Conservation (phyloP, 2,113 vertebrate genomes). For the Pygoscelis antarcticus region DNA sequence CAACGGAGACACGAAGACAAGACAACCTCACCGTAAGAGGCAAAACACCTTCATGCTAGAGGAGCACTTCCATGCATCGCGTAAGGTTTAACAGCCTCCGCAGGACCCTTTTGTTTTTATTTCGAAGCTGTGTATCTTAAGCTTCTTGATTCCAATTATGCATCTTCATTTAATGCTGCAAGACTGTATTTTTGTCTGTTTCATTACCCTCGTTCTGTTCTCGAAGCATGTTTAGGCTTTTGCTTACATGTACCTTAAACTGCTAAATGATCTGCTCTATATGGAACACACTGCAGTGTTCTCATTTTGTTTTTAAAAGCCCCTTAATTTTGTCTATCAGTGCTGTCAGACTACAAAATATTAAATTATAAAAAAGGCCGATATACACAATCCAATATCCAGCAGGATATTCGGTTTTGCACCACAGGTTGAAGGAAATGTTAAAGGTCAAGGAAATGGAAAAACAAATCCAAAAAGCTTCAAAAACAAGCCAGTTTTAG, state of each 20-base stretch:
- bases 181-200: background rate
- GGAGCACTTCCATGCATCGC: background rate
- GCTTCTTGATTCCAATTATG: background rate
- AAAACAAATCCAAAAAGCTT: slow-evolving; percentile 63
- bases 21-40: background rate
- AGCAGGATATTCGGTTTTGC: slow-evolving; percentile 46
- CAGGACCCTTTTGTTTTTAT: background rate
- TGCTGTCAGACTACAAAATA: slow-evolving; percentile 50
- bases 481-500: slow-evolving; percentile 47
- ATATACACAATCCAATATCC: slow-evolving; percentile 41
- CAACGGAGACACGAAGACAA: fast-evolving
- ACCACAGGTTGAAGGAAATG: slow-evolving; percentile 72
- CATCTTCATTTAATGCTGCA: background rate
- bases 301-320: background rate
- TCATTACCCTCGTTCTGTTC: background rate
- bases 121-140: background rate
- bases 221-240: slow-evolving; percentile 4
- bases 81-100: background rate
- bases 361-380: slow-evolving; percentile 67
- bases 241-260: background rate
- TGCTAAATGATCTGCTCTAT: background rate
- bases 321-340: slow-evolving; percentile 24
- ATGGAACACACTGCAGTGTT: background rate
- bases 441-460: slow-evolving; percentile 55
- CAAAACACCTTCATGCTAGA: background rate